Evolutionary conservation across 2,888 invertebrate genomes (phyloP), one percentile per base, ranked within the genome.

Genomic region (Crocallis elinguaria): DNA sequence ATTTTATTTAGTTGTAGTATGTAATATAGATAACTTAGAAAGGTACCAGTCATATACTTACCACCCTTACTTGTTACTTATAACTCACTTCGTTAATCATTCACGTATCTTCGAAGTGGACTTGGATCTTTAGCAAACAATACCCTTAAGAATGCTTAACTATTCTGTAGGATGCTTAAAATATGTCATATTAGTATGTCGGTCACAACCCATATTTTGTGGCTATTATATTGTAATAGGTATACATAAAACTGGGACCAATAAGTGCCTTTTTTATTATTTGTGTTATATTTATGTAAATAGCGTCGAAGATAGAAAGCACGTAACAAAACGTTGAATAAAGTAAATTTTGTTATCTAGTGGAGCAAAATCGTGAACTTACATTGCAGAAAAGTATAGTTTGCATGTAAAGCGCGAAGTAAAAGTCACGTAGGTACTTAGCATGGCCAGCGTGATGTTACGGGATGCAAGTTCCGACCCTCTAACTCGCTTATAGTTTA

Each of bases 401-500:
- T 53, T 53, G 53, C 48, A 53, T 53, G 37, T 33, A 43, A 43
- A 53, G 17, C 14, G 27, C 5, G 37, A 13, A 25, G 16, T 27
- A 48, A 48, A 42, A 53, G 53, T 48, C 53, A 48, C 53, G 48
- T 53, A 38, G 42, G 27, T 44, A 49, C 27, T 43, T 37, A 42
- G 27, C 42, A 42, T 37, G 48, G 11, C 53, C 14, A 19, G 35
- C 4, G 13, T 29, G 12, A 4, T 29, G 33, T 46, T 33, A 19
- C 35, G 21, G 43, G 48, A 13, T 44, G 48, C 53, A 54, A 39
- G 46, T 30, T 13, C 13, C 43, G 19, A 49, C 43, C 48, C 53
- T 64, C 67, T 61, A 66, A 64, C 69, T 53, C 50, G 62, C 53
- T 63, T 67, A 63, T 64, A 32, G 42, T 44, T 48, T 48, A 48